Conservation (phyloP, 2,888 invertebrate species). For the Euzophera pinguis region DNA sequence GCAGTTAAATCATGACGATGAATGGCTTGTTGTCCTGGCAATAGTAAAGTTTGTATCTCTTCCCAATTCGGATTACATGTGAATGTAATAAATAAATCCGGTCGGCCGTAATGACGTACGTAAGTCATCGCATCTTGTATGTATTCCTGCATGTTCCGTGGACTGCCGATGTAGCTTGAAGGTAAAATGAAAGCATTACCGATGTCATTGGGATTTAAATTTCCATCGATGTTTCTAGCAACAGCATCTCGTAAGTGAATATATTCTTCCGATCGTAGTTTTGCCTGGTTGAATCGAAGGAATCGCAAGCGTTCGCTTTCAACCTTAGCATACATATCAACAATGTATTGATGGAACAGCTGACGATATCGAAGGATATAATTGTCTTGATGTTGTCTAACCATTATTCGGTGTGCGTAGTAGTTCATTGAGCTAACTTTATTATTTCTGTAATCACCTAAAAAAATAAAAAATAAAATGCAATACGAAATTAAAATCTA, state of each 20-base stretch:
- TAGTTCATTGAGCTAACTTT: too few relatives aligned
- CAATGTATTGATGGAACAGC: too few relatives aligned
- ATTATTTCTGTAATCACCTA: too few relatives aligned
- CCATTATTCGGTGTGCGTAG: too few relatives aligned
- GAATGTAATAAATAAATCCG: not conserved
- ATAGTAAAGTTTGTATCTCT: not conserved
- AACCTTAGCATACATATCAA: too few relatives aligned
- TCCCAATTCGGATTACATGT: not conserved
- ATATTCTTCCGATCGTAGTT: conserved; percentile 15
- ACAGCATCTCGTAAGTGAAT: not conserved
- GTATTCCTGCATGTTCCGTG: not conserved
- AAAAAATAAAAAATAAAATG: too few relatives aligned
- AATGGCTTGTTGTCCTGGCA: not conserved
- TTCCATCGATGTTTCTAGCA: too few relatives aligned
- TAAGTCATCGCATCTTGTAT: not conserved
- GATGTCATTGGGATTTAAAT: not conserved
- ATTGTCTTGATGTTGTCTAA: too few relatives aligned
- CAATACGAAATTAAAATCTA: too few relatives aligned
- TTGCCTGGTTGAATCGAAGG: conserved; percentile 10
- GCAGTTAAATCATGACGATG: not conserved
- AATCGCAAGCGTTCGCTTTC: conserved; percentile 14
- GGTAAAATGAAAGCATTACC: not conserved
- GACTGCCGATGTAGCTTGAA: not conserved
- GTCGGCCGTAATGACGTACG: not conserved
- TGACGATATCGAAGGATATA: too few relatives aligned